Percentiles rank a stretch among this genome's conserved stretches.
These are phyloP conservation scores for Drosophila hamatofila DNA, from an alignment of 2,888 invertebrate species.

Conservation along the genomic window DNA sequence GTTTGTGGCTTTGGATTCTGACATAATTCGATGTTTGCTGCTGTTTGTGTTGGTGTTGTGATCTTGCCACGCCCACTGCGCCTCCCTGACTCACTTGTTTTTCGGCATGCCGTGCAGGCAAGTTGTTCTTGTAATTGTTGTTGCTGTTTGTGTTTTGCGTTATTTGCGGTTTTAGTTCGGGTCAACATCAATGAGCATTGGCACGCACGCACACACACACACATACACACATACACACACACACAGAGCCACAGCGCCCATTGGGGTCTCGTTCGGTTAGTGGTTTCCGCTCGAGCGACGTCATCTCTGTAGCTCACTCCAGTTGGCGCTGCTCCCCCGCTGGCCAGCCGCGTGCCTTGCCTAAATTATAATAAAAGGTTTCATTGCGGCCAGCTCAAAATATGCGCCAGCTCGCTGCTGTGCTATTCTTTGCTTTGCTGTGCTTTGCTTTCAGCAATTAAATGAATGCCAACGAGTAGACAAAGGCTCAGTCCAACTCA, in stretches of 20 bases:
- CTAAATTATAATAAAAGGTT: constrained; percentile 78
- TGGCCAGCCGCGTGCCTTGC: constrained; percentile 57
- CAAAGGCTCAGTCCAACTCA: constrained; percentile 22
- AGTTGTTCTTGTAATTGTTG: constrained; percentile 41
- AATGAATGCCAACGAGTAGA: constrained; percentile 49
- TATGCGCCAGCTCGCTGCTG: constrained; percentile 50
- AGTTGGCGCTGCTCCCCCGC: not conserved
- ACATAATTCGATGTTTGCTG: constrained; percentile 68
- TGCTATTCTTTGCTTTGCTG: constrained; percentile 11
- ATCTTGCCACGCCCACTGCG: constrained; percentile 29
- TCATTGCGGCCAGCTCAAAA: constrained; percentile 64
- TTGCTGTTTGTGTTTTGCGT: constrained; percentile 62
- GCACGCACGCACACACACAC: constrained; percentile 54
- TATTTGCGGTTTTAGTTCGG: constrained; percentile 76
- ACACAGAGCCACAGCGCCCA: not conserved
- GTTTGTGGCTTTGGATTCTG: constrained; percentile 78
- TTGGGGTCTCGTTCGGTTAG: constrained; percentile 43
- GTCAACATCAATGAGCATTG: constrained; percentile 66
- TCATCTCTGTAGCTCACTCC: constrained; percentile 14
- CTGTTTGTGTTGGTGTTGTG: constrained; percentile 25
- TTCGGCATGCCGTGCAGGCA: constrained; percentile 5
- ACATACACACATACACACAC: constrained; percentile 8
- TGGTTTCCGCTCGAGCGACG: constrained; percentile 66
- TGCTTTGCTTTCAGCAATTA: constrained; percentile 70
- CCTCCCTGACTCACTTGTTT: constrained; percentile 36